Base-by-base conservation (phyloP, 2,113 vertebrate genomes). In the Spilogale gracilis region DNA sequence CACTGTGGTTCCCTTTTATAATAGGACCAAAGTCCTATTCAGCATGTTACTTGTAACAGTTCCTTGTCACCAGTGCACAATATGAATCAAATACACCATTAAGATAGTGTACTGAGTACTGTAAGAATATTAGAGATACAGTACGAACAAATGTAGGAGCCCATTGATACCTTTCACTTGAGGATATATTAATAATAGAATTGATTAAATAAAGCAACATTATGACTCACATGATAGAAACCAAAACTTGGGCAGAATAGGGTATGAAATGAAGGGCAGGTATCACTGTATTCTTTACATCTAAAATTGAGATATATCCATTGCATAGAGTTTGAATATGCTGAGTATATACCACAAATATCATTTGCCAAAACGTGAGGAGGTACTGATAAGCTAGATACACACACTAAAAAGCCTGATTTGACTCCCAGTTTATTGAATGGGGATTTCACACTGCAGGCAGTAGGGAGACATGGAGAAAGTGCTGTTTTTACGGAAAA, bases 41-140 rank as follows among this genome's bases (percentile, higher is more conserved):
- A 76, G 85, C n/a, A 81, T 96, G n/a, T 79, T 96, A 82, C 79
- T 89, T 98, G 5, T 89, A 87, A 60, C 85, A 84, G 54, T 93
- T 86, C 73, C 88, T 65, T 80, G 27, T 91, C 71, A 82, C 85
- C 52, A 89, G 0, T 81, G 25, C 30, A 56, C 21, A 86, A 60
- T n/a, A 84, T 82, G 25, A 86, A 79, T 71, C 84, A 89, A 3
- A 78, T 95, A 32, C 80, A 60, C 58, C 84, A 45, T 89, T 61
- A 89, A 50, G 52, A 93, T 71, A 61, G 38, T 94, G 12, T 91
- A 69, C 10, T 88, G 61, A 94, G 16, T 83, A 48, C 54, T 95
- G 2, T n/a, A 30, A 86, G 18, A 94, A 4, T 76, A 7, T 89
- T 94, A 71, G n/a, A 79, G 18, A 71, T 89, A 74, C 21, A 58